Percentiles rank a stretch among this genome's conserved stretches.
These are phyloP conservation scores for Turdus rufiventris DNA, from an alignment of 2,113 vertebrate species.

Conservation along the genomic window DNA sequence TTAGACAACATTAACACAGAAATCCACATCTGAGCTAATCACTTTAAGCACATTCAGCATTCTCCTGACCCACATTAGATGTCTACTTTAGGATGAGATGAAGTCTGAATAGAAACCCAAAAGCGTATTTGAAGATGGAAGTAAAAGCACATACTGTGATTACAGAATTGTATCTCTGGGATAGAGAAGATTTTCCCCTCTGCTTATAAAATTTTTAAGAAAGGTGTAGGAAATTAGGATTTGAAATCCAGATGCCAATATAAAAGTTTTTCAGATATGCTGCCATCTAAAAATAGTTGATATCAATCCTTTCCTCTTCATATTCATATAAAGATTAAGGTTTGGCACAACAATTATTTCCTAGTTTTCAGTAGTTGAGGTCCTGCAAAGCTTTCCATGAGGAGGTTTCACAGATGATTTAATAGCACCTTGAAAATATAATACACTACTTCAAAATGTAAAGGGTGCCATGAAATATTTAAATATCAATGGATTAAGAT, in stretches of 20 bases:
- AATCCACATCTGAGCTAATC: not conserved
- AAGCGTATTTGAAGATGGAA: not conserved
- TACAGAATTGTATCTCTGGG: not conserved
- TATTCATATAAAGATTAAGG: not conserved
- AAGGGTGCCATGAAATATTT: conserved; percentile 5
- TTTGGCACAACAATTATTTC: not conserved
- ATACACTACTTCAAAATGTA: not conserved
- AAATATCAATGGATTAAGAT: not conserved
- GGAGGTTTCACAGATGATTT: not conserved
- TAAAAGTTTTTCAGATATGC: not conserved
- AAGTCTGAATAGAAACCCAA: not conserved
- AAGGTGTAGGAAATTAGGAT: not conserved
- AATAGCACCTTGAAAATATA: not conserved
- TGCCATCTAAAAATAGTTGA: not conserved
- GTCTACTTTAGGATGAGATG: not conserved
- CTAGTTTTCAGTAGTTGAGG: not conserved
- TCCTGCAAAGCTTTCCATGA: not conserved
- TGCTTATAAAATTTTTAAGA: not conserved
- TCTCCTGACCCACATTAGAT: not conserved
- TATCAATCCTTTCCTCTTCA: not conserved
- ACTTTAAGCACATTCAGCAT: not conserved
- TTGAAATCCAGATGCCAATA: not conserved
- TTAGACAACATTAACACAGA: not conserved
- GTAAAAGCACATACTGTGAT: not conserved
- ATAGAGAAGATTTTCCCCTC: not conserved